Evolutionary conservation across 2,113 vertebrate species (phyloP).

Genomic region (Stercorarius parasiticus): DNA sequence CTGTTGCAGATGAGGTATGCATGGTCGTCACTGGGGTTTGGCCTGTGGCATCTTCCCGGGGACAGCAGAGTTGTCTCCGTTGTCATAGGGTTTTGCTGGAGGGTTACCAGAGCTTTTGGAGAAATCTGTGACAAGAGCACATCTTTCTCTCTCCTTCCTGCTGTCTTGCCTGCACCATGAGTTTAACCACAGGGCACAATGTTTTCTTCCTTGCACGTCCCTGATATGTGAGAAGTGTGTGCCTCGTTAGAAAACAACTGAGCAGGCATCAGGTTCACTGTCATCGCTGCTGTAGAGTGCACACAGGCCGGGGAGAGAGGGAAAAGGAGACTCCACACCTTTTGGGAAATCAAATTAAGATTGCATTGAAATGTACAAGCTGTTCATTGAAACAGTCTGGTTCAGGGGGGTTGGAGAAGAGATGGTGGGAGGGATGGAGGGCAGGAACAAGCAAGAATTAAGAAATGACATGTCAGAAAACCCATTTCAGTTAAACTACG

Average conservation of each 20-base stretch:
- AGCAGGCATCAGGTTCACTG: background rate
- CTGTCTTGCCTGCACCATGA: background rate
- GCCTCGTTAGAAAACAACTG: background rate
- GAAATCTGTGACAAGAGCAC: background rate
- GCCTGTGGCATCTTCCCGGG: background rate
- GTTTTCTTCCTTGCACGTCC: background rate
- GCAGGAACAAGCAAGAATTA: background rate
- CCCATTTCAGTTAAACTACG: slow-evolving; percentile 29
- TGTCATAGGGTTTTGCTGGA: background rate
- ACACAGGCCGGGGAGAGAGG: background rate
- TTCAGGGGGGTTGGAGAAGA: background rate
- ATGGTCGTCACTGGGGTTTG: background rate
- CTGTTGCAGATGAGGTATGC: background rate
- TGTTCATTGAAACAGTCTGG: background rate
- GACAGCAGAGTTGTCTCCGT: background rate
- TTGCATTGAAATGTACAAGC: background rate
- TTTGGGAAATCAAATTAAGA: background rate
- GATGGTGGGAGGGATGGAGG: background rate
- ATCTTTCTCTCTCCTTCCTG: background rate
- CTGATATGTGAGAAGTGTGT: background rate
- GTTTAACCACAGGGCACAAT: background rate
- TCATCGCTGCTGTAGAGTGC: background rate
- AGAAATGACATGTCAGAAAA: slow-evolving; percentile 35
- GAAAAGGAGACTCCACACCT: background rate
- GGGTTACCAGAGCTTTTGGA: background rate